Evolutionary conservation across 2,797 vertebrate species (phyloP).

Genomic region (Fratercula arctica): DNA sequence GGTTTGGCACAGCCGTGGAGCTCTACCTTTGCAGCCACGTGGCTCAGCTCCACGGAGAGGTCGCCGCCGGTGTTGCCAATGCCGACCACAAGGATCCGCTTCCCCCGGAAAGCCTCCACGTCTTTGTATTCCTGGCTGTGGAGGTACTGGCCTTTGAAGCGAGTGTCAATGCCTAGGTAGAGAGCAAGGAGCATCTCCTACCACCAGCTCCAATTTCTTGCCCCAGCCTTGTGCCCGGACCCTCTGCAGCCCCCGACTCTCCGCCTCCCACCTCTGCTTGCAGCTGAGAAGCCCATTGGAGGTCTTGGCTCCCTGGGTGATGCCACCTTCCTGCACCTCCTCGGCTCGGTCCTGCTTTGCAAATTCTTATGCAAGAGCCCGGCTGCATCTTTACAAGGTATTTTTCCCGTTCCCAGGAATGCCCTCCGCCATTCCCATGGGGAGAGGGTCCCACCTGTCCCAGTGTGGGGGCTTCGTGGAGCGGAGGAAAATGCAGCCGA

Average conservation of each 20-base stretch:
- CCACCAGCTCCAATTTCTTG: neutral
- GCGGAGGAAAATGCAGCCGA: neutral
- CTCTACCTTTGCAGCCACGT: slow-evolving; percentile 81
- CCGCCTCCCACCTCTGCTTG: neutral
- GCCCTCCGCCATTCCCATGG: fast-evolving
- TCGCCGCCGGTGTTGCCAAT: slow-evolving; percentile 88
- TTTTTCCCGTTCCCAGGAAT: neutral
- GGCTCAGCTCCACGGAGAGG: slow-evolving; percentile 86
- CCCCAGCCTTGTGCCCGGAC: neutral
- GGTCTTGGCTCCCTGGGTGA: neutral
- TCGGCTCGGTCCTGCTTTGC: neutral
- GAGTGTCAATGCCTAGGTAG: slow-evolving; percentile 79
- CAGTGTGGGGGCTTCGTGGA: fast-evolving
- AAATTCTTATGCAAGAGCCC: neutral
- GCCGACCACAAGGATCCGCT: slow-evolving; percentile 86
- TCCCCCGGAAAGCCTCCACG: slow-evolving; percentile 77
- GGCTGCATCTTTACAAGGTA: neutral
- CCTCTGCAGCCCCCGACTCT: neutral
- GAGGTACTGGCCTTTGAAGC: slow-evolving; percentile 80
- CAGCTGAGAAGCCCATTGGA: neutral
- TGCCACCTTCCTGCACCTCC: neutral
- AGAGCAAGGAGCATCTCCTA: neutral
- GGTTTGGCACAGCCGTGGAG: fast-evolving
- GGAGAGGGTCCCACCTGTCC: neutral
- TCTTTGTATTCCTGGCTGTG: slow-evolving; percentile 89